Percentiles rank a stretch among this genome's conserved stretches.
Conservation (phyloP, 2,888 invertebrate genomes). For the Papilio elwesi region DNA sequence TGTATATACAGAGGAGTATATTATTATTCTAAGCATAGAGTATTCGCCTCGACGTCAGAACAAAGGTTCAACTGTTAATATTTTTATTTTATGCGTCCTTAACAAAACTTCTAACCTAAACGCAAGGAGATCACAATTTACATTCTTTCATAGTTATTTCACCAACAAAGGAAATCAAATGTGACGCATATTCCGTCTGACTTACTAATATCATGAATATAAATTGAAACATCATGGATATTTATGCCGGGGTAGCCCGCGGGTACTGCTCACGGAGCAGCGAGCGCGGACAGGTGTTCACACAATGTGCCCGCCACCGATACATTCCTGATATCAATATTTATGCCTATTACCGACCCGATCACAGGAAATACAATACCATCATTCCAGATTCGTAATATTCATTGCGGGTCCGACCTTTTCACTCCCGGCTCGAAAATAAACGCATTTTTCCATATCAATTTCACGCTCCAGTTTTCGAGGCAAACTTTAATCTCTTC, state of each 20-base stretch:
- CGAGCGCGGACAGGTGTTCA: slow-evolving; percentile 74
- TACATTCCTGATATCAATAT: slow-evolving; percentile 79
- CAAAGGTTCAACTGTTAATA: neutral
- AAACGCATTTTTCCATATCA: slow-evolving; percentile 33
- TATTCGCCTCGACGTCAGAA: neutral
- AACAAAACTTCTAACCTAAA: slow-evolving; percentile 18
- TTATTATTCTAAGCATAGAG: no score
- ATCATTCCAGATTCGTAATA: slow-evolving; percentile 53
- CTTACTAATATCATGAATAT: slow-evolving; percentile 83
- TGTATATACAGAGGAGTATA: no score
- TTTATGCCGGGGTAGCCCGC: slow-evolving; percentile 74
- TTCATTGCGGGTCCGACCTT: slow-evolving; percentile 46
- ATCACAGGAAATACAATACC: slow-evolving; percentile 68
- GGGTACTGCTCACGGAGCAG: slow-evolving; percentile 72
- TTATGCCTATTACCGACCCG: slow-evolving; percentile 78
- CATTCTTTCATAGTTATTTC: slow-evolving; percentile 62
- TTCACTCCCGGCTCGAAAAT: slow-evolving; percentile 30
- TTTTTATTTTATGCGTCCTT: slow-evolving; percentile 14
- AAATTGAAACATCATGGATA: slow-evolving; percentile 82
- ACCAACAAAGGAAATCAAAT: slow-evolving; percentile 80
- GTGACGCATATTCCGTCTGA: slow-evolving; percentile 69
- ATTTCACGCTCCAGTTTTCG: slow-evolving; percentile 28
- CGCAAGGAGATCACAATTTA: slow-evolving; percentile 33
- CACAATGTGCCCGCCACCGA: slow-evolving; percentile 76
- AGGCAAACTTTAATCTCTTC: slow-evolving; percentile 18